Evolutionary conservation across 2,888 invertebrate species (phyloP).

Genomic region (Heliconius aoede): DNA sequence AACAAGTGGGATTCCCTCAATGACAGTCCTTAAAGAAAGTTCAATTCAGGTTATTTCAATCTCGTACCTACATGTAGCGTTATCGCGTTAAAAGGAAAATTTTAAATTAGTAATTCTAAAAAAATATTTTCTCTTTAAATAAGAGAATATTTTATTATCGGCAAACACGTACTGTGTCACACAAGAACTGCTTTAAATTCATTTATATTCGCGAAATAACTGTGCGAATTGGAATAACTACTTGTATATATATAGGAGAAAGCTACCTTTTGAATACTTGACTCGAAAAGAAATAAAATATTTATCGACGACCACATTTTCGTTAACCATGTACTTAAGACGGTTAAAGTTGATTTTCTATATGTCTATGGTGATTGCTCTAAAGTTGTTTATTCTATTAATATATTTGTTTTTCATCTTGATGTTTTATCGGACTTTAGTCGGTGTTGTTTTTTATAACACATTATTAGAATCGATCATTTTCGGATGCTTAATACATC

Average conservation of each 20-base stretch:
- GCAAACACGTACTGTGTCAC: background rate
- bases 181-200: background rate
- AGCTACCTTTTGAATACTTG: slow-evolving; percentile 3
- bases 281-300: slow-evolving; percentile 12
- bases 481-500: background rate
- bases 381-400: slow-evolving; percentile 18
- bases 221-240: background rate
- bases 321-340: slow-evolving; percentile 9
- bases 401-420: slow-evolving; percentile 8
- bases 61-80: background rate
- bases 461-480: background rate
- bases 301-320: slow-evolving; percentile 16
- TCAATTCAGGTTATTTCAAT: slow-evolving; percentile 2
- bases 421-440: background rate
- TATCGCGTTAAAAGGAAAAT: background rate
- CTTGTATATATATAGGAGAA: background rate
- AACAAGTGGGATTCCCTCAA: background rate
- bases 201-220: slow-evolving; percentile 23
- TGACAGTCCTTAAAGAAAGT: background rate
- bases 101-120: background rate
- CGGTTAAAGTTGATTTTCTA: slow-evolving; percentile 24
- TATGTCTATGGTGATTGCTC: slow-evolving; percentile 3
- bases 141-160: background rate
- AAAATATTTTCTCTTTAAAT: no score
- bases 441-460: background rate